These are phyloP conservation scores for Trichechus manatus DNA, from an alignment of 2,113 vertebrate genomes.

Conservation along the genomic window DNA sequence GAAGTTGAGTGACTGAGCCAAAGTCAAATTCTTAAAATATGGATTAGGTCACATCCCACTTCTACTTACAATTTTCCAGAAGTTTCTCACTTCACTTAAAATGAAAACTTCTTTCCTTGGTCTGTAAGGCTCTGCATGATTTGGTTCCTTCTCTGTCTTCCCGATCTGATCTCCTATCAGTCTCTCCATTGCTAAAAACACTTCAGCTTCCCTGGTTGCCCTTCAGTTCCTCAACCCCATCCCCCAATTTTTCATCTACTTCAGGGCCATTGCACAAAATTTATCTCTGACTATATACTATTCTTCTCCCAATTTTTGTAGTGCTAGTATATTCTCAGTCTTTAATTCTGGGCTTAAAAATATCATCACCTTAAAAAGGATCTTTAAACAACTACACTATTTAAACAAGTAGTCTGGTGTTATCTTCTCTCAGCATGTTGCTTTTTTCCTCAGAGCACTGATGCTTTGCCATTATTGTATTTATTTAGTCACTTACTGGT, in stretches of 20 bases:
- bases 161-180: background rate
- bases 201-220: background rate
- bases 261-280: background rate
- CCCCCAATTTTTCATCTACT: background rate
- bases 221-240: background rate
- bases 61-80: background rate
- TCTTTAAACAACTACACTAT: background rate
- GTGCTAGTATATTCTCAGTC: background rate
- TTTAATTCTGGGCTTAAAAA: background rate
- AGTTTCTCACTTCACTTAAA: background rate
- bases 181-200: background rate
- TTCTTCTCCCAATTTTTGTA: background rate
- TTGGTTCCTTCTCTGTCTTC: background rate
- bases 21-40: slow-evolving; percentile 25
- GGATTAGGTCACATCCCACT: background rate
- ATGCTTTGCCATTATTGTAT: background rate
- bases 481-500: background rate
- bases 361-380: background rate
- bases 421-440: background rate
- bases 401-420: background rate
- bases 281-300: background rate
- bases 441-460: background rate
- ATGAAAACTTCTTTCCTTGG: background rate
- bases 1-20: background rate
- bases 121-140: background rate